Conservation (phyloP, 1,140 invertebrate genomes). For the Idris sp. region DNA sequence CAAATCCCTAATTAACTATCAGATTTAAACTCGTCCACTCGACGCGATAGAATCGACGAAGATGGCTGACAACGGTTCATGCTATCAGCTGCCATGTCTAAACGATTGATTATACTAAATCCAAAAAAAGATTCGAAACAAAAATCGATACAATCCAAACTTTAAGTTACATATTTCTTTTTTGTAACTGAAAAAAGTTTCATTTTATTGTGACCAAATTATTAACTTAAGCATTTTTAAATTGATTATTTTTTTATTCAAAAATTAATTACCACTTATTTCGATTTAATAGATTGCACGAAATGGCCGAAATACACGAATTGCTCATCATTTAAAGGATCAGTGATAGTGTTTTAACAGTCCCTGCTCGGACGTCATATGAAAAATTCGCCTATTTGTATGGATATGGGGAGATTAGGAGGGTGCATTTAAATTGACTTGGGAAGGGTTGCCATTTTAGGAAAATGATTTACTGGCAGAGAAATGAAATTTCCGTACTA, state of each 20-base stretch:
- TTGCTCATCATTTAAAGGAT: conserved; percentile 29
- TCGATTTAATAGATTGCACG: conserved; percentile 22
- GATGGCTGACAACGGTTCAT: conserved; percentile 18
- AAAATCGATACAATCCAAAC: conserved; percentile 40
- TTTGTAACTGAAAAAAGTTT: no score
- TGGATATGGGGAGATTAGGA: conserved; percentile 50
- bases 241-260: no score
- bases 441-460: conserved; percentile 39
- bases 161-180: no score
- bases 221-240: no score
- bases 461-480: conserved; percentile 37
- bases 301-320: conserved; percentile 10
- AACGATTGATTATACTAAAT: conserved; percentile 25
- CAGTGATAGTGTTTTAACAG: conserved; percentile 18
- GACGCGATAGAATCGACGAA: conserved; percentile 50
- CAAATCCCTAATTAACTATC: conserved; percentile 59
- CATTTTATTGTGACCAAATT: no score
- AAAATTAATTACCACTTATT: no score
- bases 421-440: conserved; percentile 45
- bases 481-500: conserved; percentile 42
- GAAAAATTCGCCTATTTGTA: conserved; percentile 59
- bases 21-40: conserved; percentile 58
- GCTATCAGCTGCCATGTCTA: conserved; percentile 30
- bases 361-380: conserved; percentile 1
- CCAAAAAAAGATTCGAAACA: conserved; percentile 32